Evolutionary conservation across 1,140 invertebrate species (phyloP), one percentile per base, ranked within the genome.

Genomic region (Drosophila repleta): DNA sequence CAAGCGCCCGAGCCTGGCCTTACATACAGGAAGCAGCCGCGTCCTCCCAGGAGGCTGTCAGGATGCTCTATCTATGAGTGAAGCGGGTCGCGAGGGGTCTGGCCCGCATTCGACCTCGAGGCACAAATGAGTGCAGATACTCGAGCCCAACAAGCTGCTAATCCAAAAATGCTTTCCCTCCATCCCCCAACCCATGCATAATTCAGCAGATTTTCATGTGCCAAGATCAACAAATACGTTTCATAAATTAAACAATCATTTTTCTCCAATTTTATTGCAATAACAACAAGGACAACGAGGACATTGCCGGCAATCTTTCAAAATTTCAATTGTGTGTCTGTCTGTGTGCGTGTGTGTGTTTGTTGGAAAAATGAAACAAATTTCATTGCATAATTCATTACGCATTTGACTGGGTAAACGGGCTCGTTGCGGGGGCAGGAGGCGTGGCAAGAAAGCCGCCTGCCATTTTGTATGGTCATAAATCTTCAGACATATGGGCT

Each of bases 371-470:
- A 87, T 76, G 71, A 87, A 85, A 85, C 80, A 82, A 87, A 87
- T 88, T 82, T 87, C 83, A 87, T 85, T 78, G 82, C 82, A 85
- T 85, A 87, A 85, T 82, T 85, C 82, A 85, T 87, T 76, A 68
- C 21, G 17, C 62, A 60, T 60, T 35, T 35, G 10, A 35, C 32
- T 35, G 32, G 32, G 32, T 13, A 35, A 35, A 35, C 32, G 32
- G 32, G 32, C 10, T 35, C 32, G 32, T 66, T 64, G 21, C 11
- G 24, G 49, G 29, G 58, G 29, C 11, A 37, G 61, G n/a, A 18
- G 32, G 60, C 39, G 35, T n/a, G 46, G 41, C 32, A 43, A 70
- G 67, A 48, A 45, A 52, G 17, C 45, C 63, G 65, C 58, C 69
- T 78, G 74, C 66, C 78, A 81, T 81, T 85, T 66, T 68, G 70